These are phyloP conservation scores for Anguilla obscura DNA, from an alignment of 2,797 vertebrate genomes.

Conservation along the genomic window DNA sequence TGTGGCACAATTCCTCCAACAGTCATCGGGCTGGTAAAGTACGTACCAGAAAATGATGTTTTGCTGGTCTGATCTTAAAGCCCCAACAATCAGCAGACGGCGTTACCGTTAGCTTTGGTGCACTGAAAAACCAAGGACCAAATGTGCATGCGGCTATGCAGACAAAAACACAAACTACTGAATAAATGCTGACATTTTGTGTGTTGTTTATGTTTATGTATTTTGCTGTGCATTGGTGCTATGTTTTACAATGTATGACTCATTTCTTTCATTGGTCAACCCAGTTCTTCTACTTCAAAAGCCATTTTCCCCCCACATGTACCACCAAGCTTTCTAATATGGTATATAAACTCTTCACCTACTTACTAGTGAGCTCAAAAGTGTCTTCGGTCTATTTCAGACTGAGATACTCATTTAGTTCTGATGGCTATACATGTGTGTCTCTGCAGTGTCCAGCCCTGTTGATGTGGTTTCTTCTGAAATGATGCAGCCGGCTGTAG, in stretches of 20 bases:
- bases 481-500: not conserved
- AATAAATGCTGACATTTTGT: not conserved
- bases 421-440: not conserved
- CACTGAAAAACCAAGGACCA: not conserved
- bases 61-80: not conserved
- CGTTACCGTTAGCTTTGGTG: not conserved
- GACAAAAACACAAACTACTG: not conserved
- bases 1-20: not conserved
- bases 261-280: no score
- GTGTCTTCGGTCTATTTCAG: not conserved
- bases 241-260: no score
- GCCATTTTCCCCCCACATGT: no score
- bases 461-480: not conserved
- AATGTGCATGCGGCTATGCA: not conserved
- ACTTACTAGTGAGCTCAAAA: no score
- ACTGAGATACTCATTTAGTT: constrained; percentile 7
- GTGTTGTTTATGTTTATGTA: not conserved
- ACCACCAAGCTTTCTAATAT: no score
- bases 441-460: not conserved
- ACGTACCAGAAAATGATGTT: not conserved
- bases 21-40: not conserved
- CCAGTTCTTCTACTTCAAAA: no score
- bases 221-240: no score
- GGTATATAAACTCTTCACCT: no score
- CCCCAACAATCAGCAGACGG: not conserved